Evolutionary conservation across 2,888 invertebrate genomes (phyloP), one percentile per base, ranked within the genome.

Genomic region (Orthonevra nobilis): DNA sequence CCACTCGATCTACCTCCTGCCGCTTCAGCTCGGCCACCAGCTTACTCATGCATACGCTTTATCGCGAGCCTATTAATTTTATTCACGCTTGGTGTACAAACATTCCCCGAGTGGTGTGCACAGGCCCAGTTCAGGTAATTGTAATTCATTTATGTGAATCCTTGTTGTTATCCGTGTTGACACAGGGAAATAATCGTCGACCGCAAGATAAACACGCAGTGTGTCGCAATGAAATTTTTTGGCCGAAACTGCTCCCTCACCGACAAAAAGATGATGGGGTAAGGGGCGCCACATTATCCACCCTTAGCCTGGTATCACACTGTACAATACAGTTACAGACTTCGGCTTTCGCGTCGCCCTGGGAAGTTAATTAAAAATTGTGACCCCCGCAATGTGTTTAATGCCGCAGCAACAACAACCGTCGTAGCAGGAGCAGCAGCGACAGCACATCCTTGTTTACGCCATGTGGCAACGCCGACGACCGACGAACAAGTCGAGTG

Each of bases 111-210:
- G 28, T 63, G 30, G 15, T 17, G n/a, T 10, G 15, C 63, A 52
- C 28, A 38, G 19, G 46, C 34, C 40, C 36, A 32, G 60, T 48
- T 42, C 73, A 79, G 79, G 79, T 79, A 73, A 79, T 79, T 79
- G 73, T 79, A 73, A 79, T 79, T 79, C 79, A 79, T 79, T 79
- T 79, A 79, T 79, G 73, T 66, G 79, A 79, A 79, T 79, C 79
- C 79, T 79, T 79, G 79, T 79, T 79, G 79, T 79, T 79, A 79
- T 79, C 79, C 79, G 79, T 79, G 79, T 79, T 79, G 79, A 79
- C 79, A 79, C 73, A 79, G 79, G 79, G 73, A 79, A 79, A 79
- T 79, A 79, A 79, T 79, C 79, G 79, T 79, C 79, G 79, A 79
- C 79, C 79, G 79, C 79, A 79, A 68, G 79, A 79, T 79, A 79